Evolutionary conservation across 2,797 vertebrate genomes (phyloP).

Genomic region (Zenarchopterus dispar): DNA sequence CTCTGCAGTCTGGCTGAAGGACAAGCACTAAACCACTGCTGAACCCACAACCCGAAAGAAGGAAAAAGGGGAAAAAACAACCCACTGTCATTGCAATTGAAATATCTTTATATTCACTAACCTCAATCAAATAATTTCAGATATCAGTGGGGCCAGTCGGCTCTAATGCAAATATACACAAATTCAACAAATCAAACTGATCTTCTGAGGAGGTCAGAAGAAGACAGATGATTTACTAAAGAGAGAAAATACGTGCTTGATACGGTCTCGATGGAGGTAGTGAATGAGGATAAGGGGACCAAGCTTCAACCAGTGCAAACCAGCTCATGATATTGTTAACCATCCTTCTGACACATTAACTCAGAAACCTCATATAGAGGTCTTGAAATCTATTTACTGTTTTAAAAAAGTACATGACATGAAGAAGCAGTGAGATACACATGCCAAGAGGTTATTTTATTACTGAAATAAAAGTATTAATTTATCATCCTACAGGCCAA

Average conservation of each 20-base stretch:
- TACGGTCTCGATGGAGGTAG: slow-evolving; percentile 9
- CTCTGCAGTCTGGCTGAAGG: too few species aligned
- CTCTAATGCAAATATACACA: too few species aligned
- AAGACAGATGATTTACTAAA: background rate
- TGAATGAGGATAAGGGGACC: slow-evolving; percentile 12
- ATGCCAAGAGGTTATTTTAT: background rate
- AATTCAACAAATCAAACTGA: too few species aligned
- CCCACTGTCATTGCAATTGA: too few species aligned
- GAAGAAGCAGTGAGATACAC: background rate
- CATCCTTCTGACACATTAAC: slow-evolving; percentile 28
- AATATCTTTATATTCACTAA: background rate
- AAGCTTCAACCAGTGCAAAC: slow-evolving; percentile 32
- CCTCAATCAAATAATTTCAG: too few species aligned
- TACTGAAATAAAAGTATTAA: background rate
- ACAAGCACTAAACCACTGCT: too few species aligned
- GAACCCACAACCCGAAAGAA: too few species aligned
- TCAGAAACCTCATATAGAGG: slow-evolving; percentile 10
- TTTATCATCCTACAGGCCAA: slow-evolving; percentile 8
- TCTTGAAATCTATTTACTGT: background rate
- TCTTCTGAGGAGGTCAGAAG: background rate
- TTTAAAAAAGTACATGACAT: background rate
- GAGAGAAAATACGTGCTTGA: background rate
- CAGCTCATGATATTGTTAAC: slow-evolving; percentile 29
- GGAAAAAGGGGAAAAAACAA: too few species aligned
- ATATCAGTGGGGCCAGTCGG: too few species aligned